Conservation (phyloP, 2,113 vertebrate genomes). For the Salvelinus namaycush region DNA sequence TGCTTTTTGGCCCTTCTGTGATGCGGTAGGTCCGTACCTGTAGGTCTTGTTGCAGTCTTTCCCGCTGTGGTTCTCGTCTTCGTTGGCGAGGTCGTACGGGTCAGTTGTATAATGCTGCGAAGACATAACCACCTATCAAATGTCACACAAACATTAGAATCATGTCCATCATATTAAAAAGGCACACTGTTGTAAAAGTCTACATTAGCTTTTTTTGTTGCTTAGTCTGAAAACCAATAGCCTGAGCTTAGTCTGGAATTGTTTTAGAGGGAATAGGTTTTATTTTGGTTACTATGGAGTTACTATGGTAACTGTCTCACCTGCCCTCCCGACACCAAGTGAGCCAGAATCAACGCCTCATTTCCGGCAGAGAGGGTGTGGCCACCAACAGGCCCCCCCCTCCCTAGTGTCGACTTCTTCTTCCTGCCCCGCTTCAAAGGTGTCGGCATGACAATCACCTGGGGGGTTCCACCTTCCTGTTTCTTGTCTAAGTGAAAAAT, state of each 20-base stretch:
- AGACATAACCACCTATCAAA: slow-evolving; percentile 39
- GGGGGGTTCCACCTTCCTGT: slow-evolving; percentile 81
- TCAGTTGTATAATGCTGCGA: slow-evolving; percentile 69
- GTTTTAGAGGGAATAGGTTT: not conserved
- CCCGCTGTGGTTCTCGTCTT: slow-evolving; percentile 64
- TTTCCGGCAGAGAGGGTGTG: slow-evolving; percentile 48
- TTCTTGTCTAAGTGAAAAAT: slow-evolving; percentile 79
- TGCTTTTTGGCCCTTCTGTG: not conserved
- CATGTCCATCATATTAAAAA: not conserved
- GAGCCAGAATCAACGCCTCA: slow-evolving; percentile 74
- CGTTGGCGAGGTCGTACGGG: slow-evolving; percentile 72
- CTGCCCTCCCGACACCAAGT: slow-evolving; percentile 71
- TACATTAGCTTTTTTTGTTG: no score
- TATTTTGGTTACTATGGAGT: not conserved
- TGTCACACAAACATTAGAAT: not conserved
- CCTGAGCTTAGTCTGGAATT: not conserved
- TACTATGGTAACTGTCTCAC: slow-evolving; percentile 41
- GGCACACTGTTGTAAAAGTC: no score
- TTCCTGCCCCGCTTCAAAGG: slow-evolving; percentile 77
- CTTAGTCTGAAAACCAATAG: no score
- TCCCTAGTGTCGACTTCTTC: slow-evolving; percentile 63
- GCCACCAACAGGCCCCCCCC: slow-evolving; percentile 48
- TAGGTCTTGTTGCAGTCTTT: slow-evolving; percentile 78
- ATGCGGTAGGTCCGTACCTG: slow-evolving; percentile 62
- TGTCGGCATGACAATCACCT: slow-evolving; percentile 71